Base-by-base conservation (phyloP, 2,888 invertebrate species). In the Eupithecia inturbata region DNA sequence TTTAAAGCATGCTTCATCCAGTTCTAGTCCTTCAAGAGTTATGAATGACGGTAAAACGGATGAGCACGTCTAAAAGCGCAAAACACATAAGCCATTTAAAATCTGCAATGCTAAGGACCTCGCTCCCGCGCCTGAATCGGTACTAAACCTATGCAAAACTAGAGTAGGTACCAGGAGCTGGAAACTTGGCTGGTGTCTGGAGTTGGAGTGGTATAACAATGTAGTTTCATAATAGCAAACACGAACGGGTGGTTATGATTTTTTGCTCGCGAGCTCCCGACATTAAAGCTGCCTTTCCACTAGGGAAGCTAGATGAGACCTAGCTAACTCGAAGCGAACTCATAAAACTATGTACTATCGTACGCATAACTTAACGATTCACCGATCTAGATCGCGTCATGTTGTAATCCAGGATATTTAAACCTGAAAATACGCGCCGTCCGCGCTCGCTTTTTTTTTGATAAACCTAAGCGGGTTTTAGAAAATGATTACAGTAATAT, bases 191-290 rank as follows among this genome's bases (percentile, higher is more conserved):
- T 67, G 33, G 49, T 67, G 64, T 69, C 39, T 36, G n/a, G n/a
- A 73, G 68, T 41, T 5, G 36, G 31, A 71, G 62, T 28, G 67
- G 49, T 67, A 70, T 68, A 63, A 70, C 72, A 75, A 70, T 68
- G 72, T 60, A 63, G 67, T 70, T 72, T 75, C 45, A 53, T 75
- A 75, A 72, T 72, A 75, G 75, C 75, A 75, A 72, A 72, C 70
- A 71, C 60, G 57, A 62, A 41, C 70, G 72, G 57, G 63, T 62
- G 67, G 63, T 68, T 72, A 53, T 16, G 68, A 75, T 68, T 70
- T 70, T 72, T 70, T 72, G 53, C 63, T 75, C n/a, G 62, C 45
- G 19, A 39, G 57, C 45, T 72, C 22, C 64, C 12, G 12, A 36
- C 64, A 64, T 64, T 36, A 64, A 36, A 64, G 36, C 36, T 36